phyloP scores from a whole-genome alignment of 2,888 invertebrate genomes.

The Pyrrhia umbra region DNA sequence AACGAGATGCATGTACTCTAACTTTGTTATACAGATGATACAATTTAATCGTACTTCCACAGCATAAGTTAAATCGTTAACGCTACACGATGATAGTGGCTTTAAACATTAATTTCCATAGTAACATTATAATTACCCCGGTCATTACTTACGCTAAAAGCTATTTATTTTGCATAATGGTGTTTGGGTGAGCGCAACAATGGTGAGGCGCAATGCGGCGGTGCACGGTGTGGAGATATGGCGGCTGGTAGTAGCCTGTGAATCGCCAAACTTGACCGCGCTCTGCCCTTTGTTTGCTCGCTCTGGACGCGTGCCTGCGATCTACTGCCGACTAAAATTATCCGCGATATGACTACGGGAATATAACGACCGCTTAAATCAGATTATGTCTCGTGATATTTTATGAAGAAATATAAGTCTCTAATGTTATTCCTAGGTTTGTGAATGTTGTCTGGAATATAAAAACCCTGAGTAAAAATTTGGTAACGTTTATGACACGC shows the following conservation, averaged over 20 bases:
- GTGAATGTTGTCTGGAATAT: slow-evolving; percentile 35
- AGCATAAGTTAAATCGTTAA: slow-evolving; percentile 57
- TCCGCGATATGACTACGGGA: slow-evolving; percentile 34
- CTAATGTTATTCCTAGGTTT: slow-evolving; percentile 28
- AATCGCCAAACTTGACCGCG: slow-evolving; percentile 83
- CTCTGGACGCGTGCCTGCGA: slow-evolving; percentile 65
- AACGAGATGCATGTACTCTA: slow-evolving; percentile 70
- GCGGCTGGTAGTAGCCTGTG: slow-evolving; percentile 75
- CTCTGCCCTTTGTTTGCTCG: slow-evolving; percentile 72
- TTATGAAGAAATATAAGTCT: slow-evolving; percentile 25
- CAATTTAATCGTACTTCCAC: slow-evolving; percentile 51
- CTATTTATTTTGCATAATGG: slow-evolving; percentile 85
- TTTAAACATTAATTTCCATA: slow-evolving; percentile 68
- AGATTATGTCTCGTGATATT: slow-evolving; percentile 25
- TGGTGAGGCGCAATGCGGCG: slow-evolving; percentile 76
- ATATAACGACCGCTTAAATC: slow-evolving; percentile 33
- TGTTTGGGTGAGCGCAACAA: slow-evolving; percentile 79
- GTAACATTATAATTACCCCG: slow-evolving; percentile 76
- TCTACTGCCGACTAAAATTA: slow-evolving; percentile 69
- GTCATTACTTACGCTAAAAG: slow-evolving; percentile 79
- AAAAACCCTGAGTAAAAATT: slow-evolving; percentile 49
- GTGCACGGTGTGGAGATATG: slow-evolving; percentile 67
- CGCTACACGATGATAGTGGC: slow-evolving; percentile 58
- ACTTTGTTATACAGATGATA: slow-evolving; percentile 55
- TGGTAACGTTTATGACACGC: slow-evolving; percentile 61